A percentile compares a stretch with the other conserved stretches of the same genome.
Evolutionary conservation across 1,140 invertebrate species (phyloP).

Genomic region (Bathynomus jamesi): DNA sequence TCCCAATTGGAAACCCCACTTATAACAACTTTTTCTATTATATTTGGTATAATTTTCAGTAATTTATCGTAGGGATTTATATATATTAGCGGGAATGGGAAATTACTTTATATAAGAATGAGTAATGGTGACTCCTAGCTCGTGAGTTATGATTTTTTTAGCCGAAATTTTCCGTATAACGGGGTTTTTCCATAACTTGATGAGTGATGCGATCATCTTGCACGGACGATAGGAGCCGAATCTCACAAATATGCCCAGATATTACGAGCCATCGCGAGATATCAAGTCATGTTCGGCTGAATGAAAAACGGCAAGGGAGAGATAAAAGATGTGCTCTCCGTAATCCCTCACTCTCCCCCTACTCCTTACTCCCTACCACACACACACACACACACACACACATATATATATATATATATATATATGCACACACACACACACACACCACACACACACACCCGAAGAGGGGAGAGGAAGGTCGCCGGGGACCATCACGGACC

Average conservation of each 20-base stretch:
- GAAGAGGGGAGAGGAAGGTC: background rate
- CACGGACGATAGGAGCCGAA: background rate
- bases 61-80: no score
- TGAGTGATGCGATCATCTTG: background rate
- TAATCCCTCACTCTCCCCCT: background rate
- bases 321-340: background rate
- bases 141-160: no score
- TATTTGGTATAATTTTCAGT: no score
- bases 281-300: background rate
- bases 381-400: background rate
- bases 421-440: no score
- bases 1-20: no score
- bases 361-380: background rate
- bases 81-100: no score
- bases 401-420: no score
- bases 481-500: background rate
- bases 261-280: background rate
- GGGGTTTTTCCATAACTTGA: background rate
- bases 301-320: background rate
- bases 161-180: no score
- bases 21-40: no score
- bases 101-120: no score
- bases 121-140: no score
- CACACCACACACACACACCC: background rate
- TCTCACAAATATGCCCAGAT: background rate